These are phyloP conservation scores for Premnoplex brunnescens DNA, from an alignment of 2,797 vertebrate genomes.

Conservation along the genomic window DNA sequence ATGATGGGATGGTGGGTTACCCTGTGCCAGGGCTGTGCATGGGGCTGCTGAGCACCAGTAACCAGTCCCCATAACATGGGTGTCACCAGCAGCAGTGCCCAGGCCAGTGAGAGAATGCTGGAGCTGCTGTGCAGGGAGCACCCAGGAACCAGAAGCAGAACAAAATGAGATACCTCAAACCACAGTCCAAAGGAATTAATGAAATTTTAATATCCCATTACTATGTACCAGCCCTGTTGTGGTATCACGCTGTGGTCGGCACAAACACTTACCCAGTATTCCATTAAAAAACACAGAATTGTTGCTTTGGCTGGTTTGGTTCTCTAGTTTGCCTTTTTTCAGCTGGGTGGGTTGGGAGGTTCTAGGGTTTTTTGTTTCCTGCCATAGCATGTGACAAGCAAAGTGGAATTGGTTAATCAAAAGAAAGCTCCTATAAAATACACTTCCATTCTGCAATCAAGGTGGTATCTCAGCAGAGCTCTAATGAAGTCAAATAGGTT, in stretches of 20 bases:
- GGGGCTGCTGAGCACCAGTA: accelerated
- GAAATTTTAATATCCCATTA: accelerated
- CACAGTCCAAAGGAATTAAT: background rate
- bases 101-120: accelerated
- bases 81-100: accelerated
- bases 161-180: background rate
- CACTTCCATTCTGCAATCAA: background rate
- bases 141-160: background rate
- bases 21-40: accelerated
- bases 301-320: background rate
- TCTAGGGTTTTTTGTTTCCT: background rate
- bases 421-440: background rate
- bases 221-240: accelerated
- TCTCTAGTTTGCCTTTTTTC: background rate
- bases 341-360: background rate
- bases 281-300: background rate
- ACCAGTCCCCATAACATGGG: accelerated
- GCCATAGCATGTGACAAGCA: background rate
- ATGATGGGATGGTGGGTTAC: background rate
- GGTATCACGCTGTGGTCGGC: too few species aligned
- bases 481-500: conserved; percentile 22
- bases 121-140: accelerated
- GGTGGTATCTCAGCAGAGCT: background rate
- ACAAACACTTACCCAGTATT: background rate
- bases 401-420: background rate